phyloP scores from a whole-genome alignment of 2,113 vertebrate species.

The Melanerpes aurifrons region DNA sequence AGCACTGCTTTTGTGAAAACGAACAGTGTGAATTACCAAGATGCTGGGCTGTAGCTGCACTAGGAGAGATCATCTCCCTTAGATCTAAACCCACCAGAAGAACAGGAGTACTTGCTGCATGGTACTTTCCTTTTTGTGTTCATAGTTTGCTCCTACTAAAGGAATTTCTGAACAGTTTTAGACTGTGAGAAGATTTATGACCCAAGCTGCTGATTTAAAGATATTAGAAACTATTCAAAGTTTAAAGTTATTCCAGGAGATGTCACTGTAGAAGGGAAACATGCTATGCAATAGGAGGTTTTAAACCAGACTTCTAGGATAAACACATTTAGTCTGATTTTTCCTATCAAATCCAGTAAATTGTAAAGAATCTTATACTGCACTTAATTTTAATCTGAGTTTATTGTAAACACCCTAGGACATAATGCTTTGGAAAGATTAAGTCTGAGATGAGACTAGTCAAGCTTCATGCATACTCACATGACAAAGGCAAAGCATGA shows the following conservation, averaged over 20 bases:
- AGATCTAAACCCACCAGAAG: background rate
- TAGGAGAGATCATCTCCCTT: background rate
- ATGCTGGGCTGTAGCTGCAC: background rate
- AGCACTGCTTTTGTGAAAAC: background rate
- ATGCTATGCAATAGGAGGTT: background rate
- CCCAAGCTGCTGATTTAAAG: background rate
- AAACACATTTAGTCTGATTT: background rate
- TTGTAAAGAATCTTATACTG: background rate
- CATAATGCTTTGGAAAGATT: background rate
- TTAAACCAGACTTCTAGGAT: background rate
- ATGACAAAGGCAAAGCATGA: background rate
- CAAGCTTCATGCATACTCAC: background rate
- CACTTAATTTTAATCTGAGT: background rate
- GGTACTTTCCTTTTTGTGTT: background rate
- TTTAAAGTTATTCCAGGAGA: background rate
- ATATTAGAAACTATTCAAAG: background rate
- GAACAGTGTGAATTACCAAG: background rate
- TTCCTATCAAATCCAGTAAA: background rate
- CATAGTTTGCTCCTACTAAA: background rate
- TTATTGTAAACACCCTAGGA: background rate
- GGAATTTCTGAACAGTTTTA: background rate
- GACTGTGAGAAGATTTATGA: background rate
- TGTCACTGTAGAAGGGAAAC: background rate
- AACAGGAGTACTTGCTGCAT: background rate
- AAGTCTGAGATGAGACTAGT: background rate